phyloP scores from a whole-genome alignment of 23 tunicate species.

The Ascidia mentula region DNA sequence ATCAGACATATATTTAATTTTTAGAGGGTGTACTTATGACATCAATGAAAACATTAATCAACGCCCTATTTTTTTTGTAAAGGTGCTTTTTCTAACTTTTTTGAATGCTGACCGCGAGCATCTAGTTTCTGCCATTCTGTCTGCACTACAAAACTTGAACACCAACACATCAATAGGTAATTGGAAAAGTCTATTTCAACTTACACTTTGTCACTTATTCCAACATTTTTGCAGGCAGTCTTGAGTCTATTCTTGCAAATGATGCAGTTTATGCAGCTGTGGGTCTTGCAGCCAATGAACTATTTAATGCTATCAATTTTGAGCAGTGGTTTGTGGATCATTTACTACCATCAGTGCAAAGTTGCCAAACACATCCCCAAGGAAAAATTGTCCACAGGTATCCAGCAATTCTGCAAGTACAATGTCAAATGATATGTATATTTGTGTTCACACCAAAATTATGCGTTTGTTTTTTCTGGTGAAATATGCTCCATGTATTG shows the following conservation, averaged over 20 bases:
- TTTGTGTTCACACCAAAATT: no score
- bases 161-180: constrained; percentile 9
- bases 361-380: constrained; percentile 24
- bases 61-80: not conserved
- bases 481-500: no score
- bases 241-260: constrained; percentile 15
- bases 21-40: no score
- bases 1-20: no score
- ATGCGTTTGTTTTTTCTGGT: no score
- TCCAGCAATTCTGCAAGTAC: no score
- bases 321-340: constrained; percentile 55
- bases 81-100: constrained; percentile 49
- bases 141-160: constrained; percentile 22
- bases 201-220: not conserved
- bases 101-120: constrained; percentile 30
- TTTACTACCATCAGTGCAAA: constrained; percentile 51
- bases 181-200: not conserved
- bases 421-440: no score
- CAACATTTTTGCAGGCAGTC: no score
- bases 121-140: constrained; percentile 23
- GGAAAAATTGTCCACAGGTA: constrained; percentile 82
- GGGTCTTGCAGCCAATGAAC: constrained; percentile 68
- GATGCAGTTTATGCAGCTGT: constrained; percentile 76
- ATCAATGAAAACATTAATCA: no score
- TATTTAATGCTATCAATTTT: constrained; percentile 68